Evolutionary conservation across 2,797 vertebrate genomes (phyloP), one percentile per base, ranked within the genome.

Genomic region (Oreonectes daqikongensis): DNA sequence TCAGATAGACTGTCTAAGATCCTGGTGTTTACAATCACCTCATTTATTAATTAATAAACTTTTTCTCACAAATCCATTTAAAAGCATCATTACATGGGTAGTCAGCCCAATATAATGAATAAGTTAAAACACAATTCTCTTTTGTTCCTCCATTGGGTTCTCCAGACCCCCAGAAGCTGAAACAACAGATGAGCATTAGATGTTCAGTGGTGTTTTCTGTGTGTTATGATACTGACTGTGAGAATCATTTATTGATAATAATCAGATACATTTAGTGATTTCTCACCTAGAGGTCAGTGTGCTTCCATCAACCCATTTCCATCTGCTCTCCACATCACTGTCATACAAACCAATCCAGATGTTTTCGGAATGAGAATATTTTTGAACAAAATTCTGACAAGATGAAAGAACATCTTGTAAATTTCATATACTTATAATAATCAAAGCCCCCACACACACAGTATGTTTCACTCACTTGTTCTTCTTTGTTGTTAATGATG

Each of bases 31-130:
- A 42, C 14, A 12, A 42, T 2, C 40, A 14, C 10, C 38, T 12
- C 11, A 12, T 40, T 42, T 42, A 3, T 0, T 12, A 3, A 14
- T 42, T 0, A n/a, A n/a, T n/a, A n/a, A n/a, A n/a, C n/a, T 42
- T 69, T 9, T 53, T 69, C 28, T 69, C 66, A 53, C 66, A 69
- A 20, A 69, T 69, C n/a, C 46, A 69, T 7, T 30, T 1, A 67
- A 0, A 50, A 30, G 11, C 0, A 52, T 9, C 0, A 15, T 2
- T 1, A 24, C 48, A 69, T 22, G 14, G 48, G 15, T 10, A 52
- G 38, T 55, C 32, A 38, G 20, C 50, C 20, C n/a, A 24, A 22
- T 0, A 20, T 22, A 22, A 5, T 30, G 22, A 11, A 26, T 3
- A 0, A 11, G 0, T 1, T 11, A 57, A 0, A 24, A 1, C 24